phyloP scores from a whole-genome alignment of 2,113 vertebrate genomes.

The Ramphastos sulfuratus region DNA sequence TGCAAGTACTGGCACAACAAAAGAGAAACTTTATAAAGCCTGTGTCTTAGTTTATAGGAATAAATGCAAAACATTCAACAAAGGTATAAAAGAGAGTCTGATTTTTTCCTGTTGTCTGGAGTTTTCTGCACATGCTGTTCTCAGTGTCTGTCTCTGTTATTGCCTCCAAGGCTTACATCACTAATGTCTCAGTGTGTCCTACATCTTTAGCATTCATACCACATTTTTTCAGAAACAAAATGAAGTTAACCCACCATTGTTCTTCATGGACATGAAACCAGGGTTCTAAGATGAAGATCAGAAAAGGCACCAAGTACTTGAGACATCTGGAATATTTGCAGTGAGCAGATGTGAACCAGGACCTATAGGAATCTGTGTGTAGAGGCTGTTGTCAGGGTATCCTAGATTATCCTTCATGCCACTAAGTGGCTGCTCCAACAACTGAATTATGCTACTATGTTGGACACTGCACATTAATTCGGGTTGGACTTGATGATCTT shows the following conservation, averaged over 20 bases:
- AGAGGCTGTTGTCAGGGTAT: not conserved
- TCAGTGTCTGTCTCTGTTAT: not conserved
- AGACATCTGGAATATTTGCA: not conserved
- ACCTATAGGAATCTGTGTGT: not conserved
- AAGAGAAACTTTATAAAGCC: not conserved
- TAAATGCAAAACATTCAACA: slow-evolving; percentile 15
- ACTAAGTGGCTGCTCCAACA: not conserved
- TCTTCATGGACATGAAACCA: too few species aligned
- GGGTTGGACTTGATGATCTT: too few species aligned
- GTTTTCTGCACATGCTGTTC: not conserved
- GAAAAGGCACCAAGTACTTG: not conserved
- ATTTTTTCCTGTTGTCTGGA: not conserved
- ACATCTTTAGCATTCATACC: not conserved
- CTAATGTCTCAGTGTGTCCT: not conserved
- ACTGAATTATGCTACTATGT: not conserved
- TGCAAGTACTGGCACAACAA: slow-evolving; percentile 4
- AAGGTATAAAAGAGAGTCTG: slow-evolving; percentile 4
- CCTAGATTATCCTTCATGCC: not conserved
- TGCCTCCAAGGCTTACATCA: not conserved
- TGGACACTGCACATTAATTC: not conserved
- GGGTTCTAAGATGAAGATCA: not conserved
- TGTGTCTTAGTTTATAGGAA: not conserved
- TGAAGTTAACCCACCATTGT: not conserved
- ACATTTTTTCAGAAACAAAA: not conserved
- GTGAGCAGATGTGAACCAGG: not conserved